A percentile compares a stretch with the other conserved stretches of the same genome.
Evolutionary conservation across 1,140 invertebrate genomes (phyloP).

Genomic region (Drosophila sproati): DNA sequence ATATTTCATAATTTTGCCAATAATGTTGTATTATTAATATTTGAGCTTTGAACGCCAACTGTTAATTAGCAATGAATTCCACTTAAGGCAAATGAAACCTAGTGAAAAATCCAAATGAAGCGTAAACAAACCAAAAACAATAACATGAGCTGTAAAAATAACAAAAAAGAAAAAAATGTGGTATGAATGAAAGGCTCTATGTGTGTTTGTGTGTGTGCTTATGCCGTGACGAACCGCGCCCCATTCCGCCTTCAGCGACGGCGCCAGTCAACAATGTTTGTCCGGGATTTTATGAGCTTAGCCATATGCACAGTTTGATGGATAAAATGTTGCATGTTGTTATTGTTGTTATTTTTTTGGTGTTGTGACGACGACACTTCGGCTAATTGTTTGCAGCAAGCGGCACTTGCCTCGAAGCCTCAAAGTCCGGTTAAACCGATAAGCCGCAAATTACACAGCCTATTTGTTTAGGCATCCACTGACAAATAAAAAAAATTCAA

Average conservation of each 20-base stretch:
- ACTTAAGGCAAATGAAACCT: conserved; percentile 56
- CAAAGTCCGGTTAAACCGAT: conserved; percentile 26
- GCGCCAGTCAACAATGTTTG: conserved; percentile 63
- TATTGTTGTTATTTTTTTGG: conserved; percentile 3
- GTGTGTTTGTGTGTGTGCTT: conserved; percentile 22
- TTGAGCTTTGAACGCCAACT: conserved; percentile 57
- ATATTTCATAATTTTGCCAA: conserved; percentile 50
- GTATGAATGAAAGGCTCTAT: conserved; percentile 68
- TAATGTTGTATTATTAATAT: conserved; percentile 60
- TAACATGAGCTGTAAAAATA: conserved; percentile 39
- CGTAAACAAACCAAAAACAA: conserved; percentile 61
- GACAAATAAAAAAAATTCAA: background rate
- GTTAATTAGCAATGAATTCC: conserved; percentile 64
- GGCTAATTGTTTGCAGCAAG: conserved; percentile 73
- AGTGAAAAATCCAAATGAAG: conserved; percentile 69
- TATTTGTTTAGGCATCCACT: conserved; percentile 11
- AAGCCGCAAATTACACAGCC: conserved; percentile 12
- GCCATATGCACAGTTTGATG: conserved; percentile 58
- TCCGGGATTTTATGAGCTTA: conserved; percentile 54
- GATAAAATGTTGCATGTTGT: conserved; percentile 23
- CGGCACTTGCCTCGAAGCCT: conserved; percentile 43
- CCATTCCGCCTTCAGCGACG: conserved; percentile 25
- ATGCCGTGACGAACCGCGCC: conserved; percentile 40
- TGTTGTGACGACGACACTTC: conserved; percentile 55
- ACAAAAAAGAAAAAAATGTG: conserved; percentile 49